Base-by-base conservation (phyloP, 2,113 vertebrate genomes). In the Triplophysa siluroides region DNA sequence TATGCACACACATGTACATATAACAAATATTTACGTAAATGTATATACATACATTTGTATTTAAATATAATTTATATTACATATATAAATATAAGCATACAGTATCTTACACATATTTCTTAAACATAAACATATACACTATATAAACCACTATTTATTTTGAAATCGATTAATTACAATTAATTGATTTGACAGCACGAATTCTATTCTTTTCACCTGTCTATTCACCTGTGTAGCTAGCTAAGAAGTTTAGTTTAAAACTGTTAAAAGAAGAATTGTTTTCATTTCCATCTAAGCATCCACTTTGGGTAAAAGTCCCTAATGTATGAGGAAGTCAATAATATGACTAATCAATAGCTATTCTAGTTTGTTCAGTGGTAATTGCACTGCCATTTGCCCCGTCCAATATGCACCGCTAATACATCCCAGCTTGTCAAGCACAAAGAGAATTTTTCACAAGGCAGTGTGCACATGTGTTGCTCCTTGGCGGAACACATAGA, bases 241-340 rank as follows among this genome's bases (percentile, higher is more conserved):
- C 41, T 38, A 23, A 23, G n/a, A 45, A 45, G 56, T 7, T 19
- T 56, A n/a, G 52, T 62, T 75, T 75, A 45, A 45, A 41, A 23
- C 38, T 26, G 8, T 23, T 19, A 71, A 13, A 63, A 47, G 41
- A 75, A 47, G 10, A 63, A 63, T 8, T 63, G 58, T 19, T 16
- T 75, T 75, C 23, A 63, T 75, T 63, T 63, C 9, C 58, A 16
- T 16, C 38, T n/a, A 9, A 75, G 58, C 56, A 12, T 62, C 38
- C 58, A 45, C 33, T 18, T 73, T 2, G 33, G 58, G 60, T 74
- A 24, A 2, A 43, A 74, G 56, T 43, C 56, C 6, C 38, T 19
- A 29, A 21, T 72, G 33, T 72, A 52, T 21, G 52, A 33, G 70
- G 62, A 75, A 76, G 75, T 83, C 77, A 45, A 76, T 76, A 70